Base-by-base conservation (phyloP, 64 coral and sea anemone genomes). In the Actinia equina region DNA sequence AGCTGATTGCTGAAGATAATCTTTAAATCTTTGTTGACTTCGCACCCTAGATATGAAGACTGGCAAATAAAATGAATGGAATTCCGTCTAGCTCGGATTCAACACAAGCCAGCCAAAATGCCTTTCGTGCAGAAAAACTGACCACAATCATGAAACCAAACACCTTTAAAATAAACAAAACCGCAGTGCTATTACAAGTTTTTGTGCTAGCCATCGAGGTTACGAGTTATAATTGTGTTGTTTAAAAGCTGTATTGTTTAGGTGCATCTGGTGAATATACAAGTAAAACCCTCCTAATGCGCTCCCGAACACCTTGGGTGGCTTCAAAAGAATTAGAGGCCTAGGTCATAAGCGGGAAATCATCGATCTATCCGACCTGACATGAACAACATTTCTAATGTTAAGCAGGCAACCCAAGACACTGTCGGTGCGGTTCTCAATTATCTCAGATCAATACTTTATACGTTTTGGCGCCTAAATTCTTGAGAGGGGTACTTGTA, bases 401-500 rank as follows among this genome's bases (percentile, higher is more conserved):
- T 41, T 74, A 26, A 74, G 22, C 62, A 74, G 69, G 23, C 69
- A 74, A 37, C 8, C 37, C 69, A 74, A 30, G n/a, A 26, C 69
- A 9, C 69, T 14, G 11, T 74, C 69, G 69, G 69, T 26, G 26
- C 69, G 69, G 10, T 74, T 74, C 69, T 74, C 69, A 74, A 74
- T 74, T 74, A 74, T 26, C 78, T 22, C 78, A 52, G 78, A 85
- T 85, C 23, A 85, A 59, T 85, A 26, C 41, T 85, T 54, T 63
- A 82, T 57, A 26, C 80, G 44, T 43, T 27, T 81, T 63, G 83
- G 83, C 83, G 83, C 83, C 83, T 59, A 59, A 20, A 57, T 57
- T 85, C 83, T 85, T 57, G 41, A 85, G 83, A 59, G 59, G 83
- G 69, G 83, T 54, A 85, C 83, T 85, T 85, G 55, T 59, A 52